A percentile compares a stretch with the other conserved stretches of the same genome.
Conservation (phyloP, 2,888 invertebrate species). For the Ephialtes manifestator region DNA sequence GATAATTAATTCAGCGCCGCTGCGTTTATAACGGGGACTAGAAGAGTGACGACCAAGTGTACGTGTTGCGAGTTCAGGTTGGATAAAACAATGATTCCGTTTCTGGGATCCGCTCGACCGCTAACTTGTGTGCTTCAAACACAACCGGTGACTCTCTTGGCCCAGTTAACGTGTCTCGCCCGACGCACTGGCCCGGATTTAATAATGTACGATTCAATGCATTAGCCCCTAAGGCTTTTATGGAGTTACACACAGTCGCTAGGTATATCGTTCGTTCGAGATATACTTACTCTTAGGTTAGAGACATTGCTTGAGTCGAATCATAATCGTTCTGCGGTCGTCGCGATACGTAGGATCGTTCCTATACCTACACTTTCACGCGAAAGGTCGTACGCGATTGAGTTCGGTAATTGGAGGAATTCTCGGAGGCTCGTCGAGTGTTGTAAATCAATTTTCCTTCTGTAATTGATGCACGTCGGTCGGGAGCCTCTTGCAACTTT, state of each 20-base stretch:
- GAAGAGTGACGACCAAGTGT: conserved; percentile 50
- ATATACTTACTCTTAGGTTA: not conserved
- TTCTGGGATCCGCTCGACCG: conserved; percentile 51
- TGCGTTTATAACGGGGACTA: conserved; percentile 53
- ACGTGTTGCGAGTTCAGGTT: conserved; percentile 3
- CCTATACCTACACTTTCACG: conserved; percentile 24
- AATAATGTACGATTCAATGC: conserved; percentile 51
- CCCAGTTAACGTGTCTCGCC: conserved; percentile 64
- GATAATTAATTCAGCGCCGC: not conserved
- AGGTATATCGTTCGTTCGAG: not conserved
- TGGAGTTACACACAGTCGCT: not conserved
- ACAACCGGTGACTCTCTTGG: conserved; percentile 48
- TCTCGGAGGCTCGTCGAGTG: not conserved
- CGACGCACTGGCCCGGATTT: conserved; percentile 65
- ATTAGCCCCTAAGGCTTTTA: not conserved
- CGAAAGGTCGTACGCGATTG: conserved; percentile 42
- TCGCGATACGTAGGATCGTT: not conserved
- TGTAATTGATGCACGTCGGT: not conserved
- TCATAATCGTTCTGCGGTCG: conserved; percentile 8
- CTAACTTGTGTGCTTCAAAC: conserved; percentile 21
- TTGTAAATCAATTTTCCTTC: conserved; percentile 6
- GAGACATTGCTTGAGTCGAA: conserved; percentile 12
- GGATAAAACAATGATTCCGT: conserved; percentile 54
- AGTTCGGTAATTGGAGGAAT: conserved; percentile 42
- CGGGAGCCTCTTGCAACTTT: not conserved